Conservation (phyloP, 1,140 invertebrate species). For the Drosophila melanica region DNA sequence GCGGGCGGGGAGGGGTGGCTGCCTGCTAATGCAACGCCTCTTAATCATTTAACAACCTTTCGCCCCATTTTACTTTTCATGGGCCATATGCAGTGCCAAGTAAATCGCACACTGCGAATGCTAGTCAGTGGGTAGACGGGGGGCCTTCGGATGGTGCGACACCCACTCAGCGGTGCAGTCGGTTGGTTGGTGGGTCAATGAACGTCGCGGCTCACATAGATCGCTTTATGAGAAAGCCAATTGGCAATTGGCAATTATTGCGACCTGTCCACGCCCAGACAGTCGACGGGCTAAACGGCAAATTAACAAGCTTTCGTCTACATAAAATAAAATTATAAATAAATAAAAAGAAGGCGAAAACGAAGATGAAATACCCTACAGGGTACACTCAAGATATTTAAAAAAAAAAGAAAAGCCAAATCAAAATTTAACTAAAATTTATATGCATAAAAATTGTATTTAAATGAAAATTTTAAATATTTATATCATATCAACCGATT, state of each 20-base stretch:
- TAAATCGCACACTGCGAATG: slow-evolving; percentile 17
- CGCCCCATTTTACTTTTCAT: slow-evolving; percentile 78
- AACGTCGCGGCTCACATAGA: slow-evolving; percentile 13
- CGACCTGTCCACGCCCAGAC: slow-evolving; percentile 62
- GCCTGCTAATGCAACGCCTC: slow-evolving; percentile 72
- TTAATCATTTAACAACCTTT: slow-evolving; percentile 83
- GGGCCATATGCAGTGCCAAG: neutral
- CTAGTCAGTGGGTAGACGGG: neutral
- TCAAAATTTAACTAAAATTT: no score
- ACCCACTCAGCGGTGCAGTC: slow-evolving; percentile 13
- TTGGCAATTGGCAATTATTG: slow-evolving; percentile 68
- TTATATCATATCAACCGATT: no score
- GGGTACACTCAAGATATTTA: no score
- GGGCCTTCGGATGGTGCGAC: neutral
- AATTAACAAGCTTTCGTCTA: slow-evolving; percentile 61
- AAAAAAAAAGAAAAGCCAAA: no score
- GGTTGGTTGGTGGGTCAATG: slow-evolving; percentile 38
- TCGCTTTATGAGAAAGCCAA: slow-evolving; percentile 55
- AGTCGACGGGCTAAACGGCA: slow-evolving; percentile 50
- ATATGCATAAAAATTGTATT: no score
- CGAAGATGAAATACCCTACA: slow-evolving; percentile 14
- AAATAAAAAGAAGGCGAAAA: neutral
- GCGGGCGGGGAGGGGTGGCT: slow-evolving; percentile 5
- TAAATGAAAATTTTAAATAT: neutral
- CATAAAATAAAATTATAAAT: slow-evolving; percentile 10